phyloP scores from a whole-genome alignment of 2,888 invertebrate species.

The Liposcelis brunnea region DNA sequence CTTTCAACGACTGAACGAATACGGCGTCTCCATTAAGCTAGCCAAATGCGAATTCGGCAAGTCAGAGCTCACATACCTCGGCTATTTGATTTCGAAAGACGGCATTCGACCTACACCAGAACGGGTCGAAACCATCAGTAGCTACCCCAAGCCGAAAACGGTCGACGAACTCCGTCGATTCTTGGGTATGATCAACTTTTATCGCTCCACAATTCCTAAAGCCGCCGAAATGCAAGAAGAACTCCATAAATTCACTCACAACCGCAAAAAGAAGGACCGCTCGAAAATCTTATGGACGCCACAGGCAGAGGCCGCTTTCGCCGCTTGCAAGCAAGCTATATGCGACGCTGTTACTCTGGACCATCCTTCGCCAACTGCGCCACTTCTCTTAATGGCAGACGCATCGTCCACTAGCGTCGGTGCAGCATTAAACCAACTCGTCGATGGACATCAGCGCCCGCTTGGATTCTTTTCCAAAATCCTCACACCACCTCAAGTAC shows the following conservation, averaged over 20 bases:
- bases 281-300: background rate
- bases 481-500: conserved; percentile 9
- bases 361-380: background rate
- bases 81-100: conserved; percentile 15
- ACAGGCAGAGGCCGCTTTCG: background rate
- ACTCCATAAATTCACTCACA: background rate
- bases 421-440: conserved; percentile 1
- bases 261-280: background rate
- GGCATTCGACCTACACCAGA: conserved; percentile 21
- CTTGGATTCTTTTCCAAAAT: conserved; percentile 14
- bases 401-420: background rate
- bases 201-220: conserved; percentile 11
- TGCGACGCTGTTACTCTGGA: background rate
- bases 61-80: conserved; percentile 18
- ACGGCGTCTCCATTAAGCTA: conserved; percentile 20
- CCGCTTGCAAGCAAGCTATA: background rate
- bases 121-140: conserved; percentile 20
- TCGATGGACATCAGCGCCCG: conserved; percentile 9
- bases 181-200: conserved; percentile 15
- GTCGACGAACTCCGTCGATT: conserved; percentile 13
- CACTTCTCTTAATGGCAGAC: background rate
- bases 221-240: conserved; percentile 12
- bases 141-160: conserved; percentile 16
- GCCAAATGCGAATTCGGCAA: conserved; percentile 21
- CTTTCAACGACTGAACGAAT: conserved; percentile 17